Percentiles rank a stretch among this genome's conserved stretches.
Conservation (phyloP, 2,797 vertebrate species). For the Sebastolobus altivelis region DNA sequence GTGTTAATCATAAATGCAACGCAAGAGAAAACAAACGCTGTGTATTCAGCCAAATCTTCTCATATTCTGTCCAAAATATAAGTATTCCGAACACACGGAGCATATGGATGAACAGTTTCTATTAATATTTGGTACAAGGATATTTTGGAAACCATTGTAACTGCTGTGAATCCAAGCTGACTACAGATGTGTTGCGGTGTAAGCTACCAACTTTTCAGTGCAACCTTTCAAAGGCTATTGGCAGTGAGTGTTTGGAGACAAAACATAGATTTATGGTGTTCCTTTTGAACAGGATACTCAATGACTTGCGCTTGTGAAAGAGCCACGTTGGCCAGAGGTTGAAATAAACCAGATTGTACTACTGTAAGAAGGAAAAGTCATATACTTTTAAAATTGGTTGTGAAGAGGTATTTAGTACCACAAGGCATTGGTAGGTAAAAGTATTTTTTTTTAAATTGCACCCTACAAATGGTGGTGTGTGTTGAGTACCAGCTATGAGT, state of each 20-base stretch:
- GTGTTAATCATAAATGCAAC: neutral
- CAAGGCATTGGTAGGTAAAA: neutral
- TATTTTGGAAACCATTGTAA: conserved; percentile 1
- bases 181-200: neutral
- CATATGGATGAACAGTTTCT: neutral
- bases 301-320: neutral
- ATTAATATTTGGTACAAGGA: neutral
- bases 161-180: neutral
- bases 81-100: neutral
- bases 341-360: neutral
- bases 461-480: neutral
- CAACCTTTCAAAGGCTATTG: neutral
- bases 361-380: neutral
- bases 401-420: neutral
- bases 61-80: neutral
- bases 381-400: neutral
- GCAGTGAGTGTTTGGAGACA: neutral
- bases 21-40: neutral
- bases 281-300: neutral
- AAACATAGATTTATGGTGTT: neutral
- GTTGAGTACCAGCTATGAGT: neutral
- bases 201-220: neutral
- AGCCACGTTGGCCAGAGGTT: neutral
- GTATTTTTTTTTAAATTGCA: neutral
- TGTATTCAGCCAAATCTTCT: neutral